Base-by-base conservation (phyloP, 2,113 vertebrate species). In the Artemisiospiza belli region DNA sequence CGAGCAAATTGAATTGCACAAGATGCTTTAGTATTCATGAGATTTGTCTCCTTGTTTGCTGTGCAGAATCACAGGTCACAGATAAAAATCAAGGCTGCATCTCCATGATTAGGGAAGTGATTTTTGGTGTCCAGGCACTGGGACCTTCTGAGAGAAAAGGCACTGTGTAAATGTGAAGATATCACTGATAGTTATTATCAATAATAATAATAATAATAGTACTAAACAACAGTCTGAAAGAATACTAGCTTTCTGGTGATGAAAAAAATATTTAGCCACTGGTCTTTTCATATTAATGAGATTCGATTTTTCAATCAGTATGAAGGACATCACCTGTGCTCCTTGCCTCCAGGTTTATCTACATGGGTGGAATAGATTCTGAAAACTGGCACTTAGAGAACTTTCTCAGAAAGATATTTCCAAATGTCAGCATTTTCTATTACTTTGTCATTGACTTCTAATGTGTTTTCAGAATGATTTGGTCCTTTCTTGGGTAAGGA, bases 381-480 rank as follows among this genome's bases (percentile, higher is more conserved):
- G 61, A 97, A 96, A 67, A 97, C 67, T 73, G 80, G 43, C 89
- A 87, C 91, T 92, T 91, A 96, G n/a, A 94, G 87, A 94, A 91
- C 92, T 96, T 97, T 96, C 35, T 86, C 97, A 47, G 73, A 92
- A 96, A 97, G 79, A 89, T 89, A 97, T 96, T 98, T 97, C 72
- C 54, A 92, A 91, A 84, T 97, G 97, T 95, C 97, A 97, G 94
- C 91, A 93, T 97, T 98, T 98, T 96, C 95, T 98, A 97, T 96
- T 97, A 96, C 95, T 98, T 97, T 98, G 96, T 96, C 97, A 98
- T 97, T 98, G 97, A 98, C 95, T 97, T 97, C 83, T 97, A 97
- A 97, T 95, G 55, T 83, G 88, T 96, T 97, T 97, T 92, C 92
- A 96, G 90, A 98, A 97, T 96, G 83, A 97, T 97, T 97, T 97